phyloP scores from a whole-genome alignment of 2,113 vertebrate genomes.

The Oxygymnocypris stewartii region DNA sequence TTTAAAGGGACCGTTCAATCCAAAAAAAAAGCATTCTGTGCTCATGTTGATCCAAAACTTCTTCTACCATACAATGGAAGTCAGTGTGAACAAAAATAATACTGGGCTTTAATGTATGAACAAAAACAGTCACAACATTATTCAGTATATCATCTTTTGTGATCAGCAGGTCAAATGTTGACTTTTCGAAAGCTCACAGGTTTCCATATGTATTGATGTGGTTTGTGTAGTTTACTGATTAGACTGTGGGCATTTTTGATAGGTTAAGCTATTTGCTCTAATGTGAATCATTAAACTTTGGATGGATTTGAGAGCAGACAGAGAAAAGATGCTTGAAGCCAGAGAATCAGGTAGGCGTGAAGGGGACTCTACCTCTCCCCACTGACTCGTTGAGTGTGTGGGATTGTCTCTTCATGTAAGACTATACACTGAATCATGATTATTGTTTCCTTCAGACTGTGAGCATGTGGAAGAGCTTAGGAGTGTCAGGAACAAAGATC shows the following conservation, averaged over 20 bases:
- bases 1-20: neutral
- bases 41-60: neutral
- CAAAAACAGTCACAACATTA: neutral
- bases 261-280: neutral
- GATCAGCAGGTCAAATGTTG: neutral
- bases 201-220: neutral
- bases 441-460: constrained; percentile 60
- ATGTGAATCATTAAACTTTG: neutral
- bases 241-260: neutral
- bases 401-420: constrained; percentile 61
- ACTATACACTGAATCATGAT: constrained; percentile 53
- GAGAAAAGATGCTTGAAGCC: neutral
- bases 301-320: neutral
- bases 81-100: no score
- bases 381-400: constrained; percentile 59
- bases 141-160: neutral
- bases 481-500: constrained; percentile 52
- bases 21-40: neutral
- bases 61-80: neutral
- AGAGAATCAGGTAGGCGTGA: constrained; percentile 68
- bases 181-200: neutral
- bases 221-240: neutral
- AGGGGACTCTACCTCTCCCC: constrained; percentile 65
- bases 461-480: constrained; percentile 68
- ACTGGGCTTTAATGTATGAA: neutral